A percentile compares a stretch with the other conserved stretches of the same genome.
Evolutionary conservation across 2,797 vertebrate species (phyloP).

Genomic region (Gouania willdenowi): DNA sequence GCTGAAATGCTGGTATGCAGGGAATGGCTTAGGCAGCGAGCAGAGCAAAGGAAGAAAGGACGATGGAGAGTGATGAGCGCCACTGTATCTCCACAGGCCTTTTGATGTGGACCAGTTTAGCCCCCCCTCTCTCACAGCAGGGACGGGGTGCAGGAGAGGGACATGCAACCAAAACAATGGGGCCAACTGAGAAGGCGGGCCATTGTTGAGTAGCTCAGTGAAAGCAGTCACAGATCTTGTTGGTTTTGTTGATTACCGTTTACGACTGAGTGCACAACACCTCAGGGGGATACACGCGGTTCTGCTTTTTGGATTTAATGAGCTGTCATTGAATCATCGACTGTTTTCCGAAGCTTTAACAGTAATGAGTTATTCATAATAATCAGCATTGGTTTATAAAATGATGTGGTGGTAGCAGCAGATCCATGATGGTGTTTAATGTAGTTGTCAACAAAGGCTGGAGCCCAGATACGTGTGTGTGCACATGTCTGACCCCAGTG

Average conservation of each 20-base stretch:
- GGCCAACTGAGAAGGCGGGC: slow-evolving; percentile 36
- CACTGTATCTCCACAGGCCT: slow-evolving; percentile 71
- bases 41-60: slow-evolving; percentile 73
- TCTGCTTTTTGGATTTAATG: slow-evolving; percentile 15
- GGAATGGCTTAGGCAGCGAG: slow-evolving; percentile 69
- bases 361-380: slow-evolving; percentile 29
- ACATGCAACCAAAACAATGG: slow-evolving; percentile 57
- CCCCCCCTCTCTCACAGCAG: slow-evolving; percentile 20
- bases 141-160: slow-evolving; percentile 60
- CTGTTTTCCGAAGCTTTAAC: neutral
- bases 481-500: slow-evolving; percentile 18
- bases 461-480: slow-evolving; percentile 35
- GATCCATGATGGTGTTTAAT: slow-evolving; percentile 22
- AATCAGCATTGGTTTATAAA: slow-evolving; percentile 8
- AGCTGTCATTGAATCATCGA: slow-evolving; percentile 22
- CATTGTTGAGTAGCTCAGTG: neutral
- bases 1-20: slow-evolving; percentile 78
- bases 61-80: slow-evolving; percentile 77
- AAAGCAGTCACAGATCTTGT: neutral
- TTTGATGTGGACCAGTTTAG: slow-evolving; percentile 72
- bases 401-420: slow-evolving; percentile 13
- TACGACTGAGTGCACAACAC: neutral
- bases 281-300: slow-evolving; percentile 3
- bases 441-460: slow-evolving; percentile 7
- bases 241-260: slow-evolving; percentile 7